Base-by-base conservation (phyloP, 2,888 invertebrate species). In the Pseudococcus longispinus region DNA sequence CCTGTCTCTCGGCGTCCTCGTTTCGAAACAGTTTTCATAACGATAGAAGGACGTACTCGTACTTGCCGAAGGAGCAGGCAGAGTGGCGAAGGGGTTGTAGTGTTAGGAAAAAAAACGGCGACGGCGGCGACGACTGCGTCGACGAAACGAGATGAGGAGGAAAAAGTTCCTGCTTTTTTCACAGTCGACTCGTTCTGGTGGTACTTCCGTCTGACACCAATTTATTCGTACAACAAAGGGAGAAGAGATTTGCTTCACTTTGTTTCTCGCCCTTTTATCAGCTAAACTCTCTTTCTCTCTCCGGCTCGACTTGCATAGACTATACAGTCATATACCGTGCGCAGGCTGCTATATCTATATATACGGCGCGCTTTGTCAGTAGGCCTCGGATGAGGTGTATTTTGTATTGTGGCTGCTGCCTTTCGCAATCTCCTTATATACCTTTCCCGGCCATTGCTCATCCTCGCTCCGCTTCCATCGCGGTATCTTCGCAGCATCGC, bases 211-310 rank as follows among this genome's bases (percentile, higher is more conserved):
- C 84, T 84, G 84, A 84, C 84, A 84, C 84, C 60, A 84, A 84
- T 84, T 84, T 84, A 84, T 84, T 84, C 84, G 84, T 74, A 84
- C 84, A 84, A 84, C 84, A 84, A 84, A 84, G 32, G 55, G 84
- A 84, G 84, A 84, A 84, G 84, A 84, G 84, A 84, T 84, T 84
- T 84, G 84, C 84, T 84, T 84, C 84, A 60, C 84, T 84, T 84
- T 84, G 84, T 84, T 84, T 84, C 84, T 46, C 55, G 60, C 84
- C 51, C 84, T 74, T 74, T 74, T 74, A 74, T 74, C 74, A n/a
- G 74, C 29, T 74, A 74, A 74, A 74, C 37, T 74, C 74, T 74
- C 51, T 74, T 37, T 74, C 51, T 51, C n/a, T 13, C 51, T 51
- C 18, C n/a, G 51, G 3, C 46, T 46, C 15, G 37, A 2, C 4